Evolutionary conservation across 1,140 invertebrate species (phyloP), one percentile per base, ranked within the genome.

Genomic region (Tetramorium parvispinum): DNA sequence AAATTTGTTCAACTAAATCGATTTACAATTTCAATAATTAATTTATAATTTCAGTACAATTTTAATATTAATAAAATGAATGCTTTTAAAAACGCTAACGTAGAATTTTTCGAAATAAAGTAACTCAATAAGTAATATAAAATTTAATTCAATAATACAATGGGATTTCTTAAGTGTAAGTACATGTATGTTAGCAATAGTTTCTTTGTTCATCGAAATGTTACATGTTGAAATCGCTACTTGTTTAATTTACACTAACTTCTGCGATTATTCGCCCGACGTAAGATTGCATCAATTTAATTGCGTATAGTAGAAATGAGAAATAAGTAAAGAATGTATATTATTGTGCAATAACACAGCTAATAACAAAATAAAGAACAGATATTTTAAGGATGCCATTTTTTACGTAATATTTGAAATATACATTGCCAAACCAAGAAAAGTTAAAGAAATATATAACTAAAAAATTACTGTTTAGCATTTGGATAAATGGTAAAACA

Each of bases 401-500:
- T 51, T 51, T 53, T 1, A 51, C 0, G 49, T 6, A 53, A 71
- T 32, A 53, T 71, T 71, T 32, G 0, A 3, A 71, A 37, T 21
- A 4, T 18, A 27, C 7, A n/a, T 37, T 68, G 37, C 10, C 13
- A 49, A 73, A 73, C 1, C 10, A n/a, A n/a, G 6, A 51, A 32
- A 37, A 55, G 11, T 75, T 75, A 24, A 21, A 37, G n/a, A 37
- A 75, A 75, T 40, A 40, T 24, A 37, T 21, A 16, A 21, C 11
- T 53, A 73, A 46, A 71, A 63, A 71, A 53, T 51, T 32, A 73
- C 18, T 73, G 16, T 46, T 46, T 46, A 5, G 32, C 8, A n/a
- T 73, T 73, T 73, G 2, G 53, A 49, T 68, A 37, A 53, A n/a
- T n/a, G n/a, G n/a, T n/a, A n/a, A n/a, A n/a, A 18, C 1, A 75